Base-by-base conservation (phyloP, 2,797 vertebrate genomes). In the Phylloscopus collybita region DNA sequence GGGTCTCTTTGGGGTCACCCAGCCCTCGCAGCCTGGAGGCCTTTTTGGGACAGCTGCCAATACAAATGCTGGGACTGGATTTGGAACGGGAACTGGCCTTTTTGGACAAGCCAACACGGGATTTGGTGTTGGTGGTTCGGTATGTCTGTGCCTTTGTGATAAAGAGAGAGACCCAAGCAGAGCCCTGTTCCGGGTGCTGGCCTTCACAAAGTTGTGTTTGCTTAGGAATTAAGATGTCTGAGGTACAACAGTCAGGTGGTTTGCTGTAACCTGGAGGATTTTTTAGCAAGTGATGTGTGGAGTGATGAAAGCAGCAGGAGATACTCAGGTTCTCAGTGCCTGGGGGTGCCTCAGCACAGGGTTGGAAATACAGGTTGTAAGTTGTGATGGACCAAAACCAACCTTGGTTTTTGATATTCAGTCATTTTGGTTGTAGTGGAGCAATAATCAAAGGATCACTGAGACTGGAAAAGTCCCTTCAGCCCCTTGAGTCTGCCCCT, bases 1-100 rank as follows among this genome's bases (percentile, higher is more conserved):
- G 99, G 99, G 99, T 86, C 96, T 99, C 80, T 99, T 99, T 89
- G 99, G 99, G 42, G 99, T 98, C 91, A 98, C 98, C 0, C 98
- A 98, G 9, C 97, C 98, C 9, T 97, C 99, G 0, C 99, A 99
- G 78, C 83, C 99, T 0, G 98, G 98, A 49, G 96, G 99, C 53
- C 96, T 99, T 80, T 99, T 99, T 53, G 99, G 99, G 11, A 97
- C 98, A 73, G 92, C 98, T 4, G 98, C 99, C 73, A 99, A 98
- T 87, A 99, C 99, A 29, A 99, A 98, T 84, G 97, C 99, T 1
- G 98, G 98, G 26, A 97, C 98, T 2, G 99, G 98, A 13, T 99
- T 99, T 87, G 99, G 99, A 50, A 98, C 98, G 0, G 97, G 97
- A 75, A 97, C 98, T 1, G 98, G 99, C 6, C 98, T 99, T 38